Evolutionary conservation across 2,797 vertebrate species (phyloP).

Genomic region (Phaenicophaeus curvirostris): DNA sequence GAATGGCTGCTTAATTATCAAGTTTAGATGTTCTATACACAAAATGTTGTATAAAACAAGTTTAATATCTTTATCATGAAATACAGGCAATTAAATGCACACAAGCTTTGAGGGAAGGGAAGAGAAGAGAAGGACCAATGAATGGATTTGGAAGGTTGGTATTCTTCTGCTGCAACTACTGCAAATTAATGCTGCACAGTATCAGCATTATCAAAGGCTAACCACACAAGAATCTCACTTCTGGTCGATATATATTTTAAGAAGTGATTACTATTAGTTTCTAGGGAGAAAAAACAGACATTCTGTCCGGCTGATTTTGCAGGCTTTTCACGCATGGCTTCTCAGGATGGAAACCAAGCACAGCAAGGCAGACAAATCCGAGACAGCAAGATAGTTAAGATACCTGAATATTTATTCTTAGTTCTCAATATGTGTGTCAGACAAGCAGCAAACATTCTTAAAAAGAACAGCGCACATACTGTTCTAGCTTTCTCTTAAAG

Average conservation of each 20-base stretch:
- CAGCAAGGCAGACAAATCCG: neutral
- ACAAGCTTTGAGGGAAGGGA: neutral
- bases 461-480: neutral
- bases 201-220: neutral
- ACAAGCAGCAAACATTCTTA: neutral
- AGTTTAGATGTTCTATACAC: neutral
- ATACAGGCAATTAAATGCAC: neutral
- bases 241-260: neutral
- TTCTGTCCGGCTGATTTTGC: neutral
- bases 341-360: neutral
- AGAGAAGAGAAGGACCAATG: neutral
- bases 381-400: neutral
- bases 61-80: neutral
- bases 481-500: neutral
- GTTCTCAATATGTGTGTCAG: neutral
- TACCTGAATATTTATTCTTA: neutral
- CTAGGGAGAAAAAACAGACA: neutral
- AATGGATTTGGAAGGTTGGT: neutral
- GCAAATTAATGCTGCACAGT: neutral
- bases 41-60: rapidly evolving
- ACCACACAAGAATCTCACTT: neutral
- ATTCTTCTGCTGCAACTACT: neutral
- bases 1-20: neutral
- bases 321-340: neutral
- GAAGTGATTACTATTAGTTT: neutral